A percentile compares a stretch with the other conserved stretches of the same genome.
These are phyloP conservation scores for Sebastes iracundus DNA, from an alignment of 2,797 vertebrate genomes.

Conservation along the genomic window DNA sequence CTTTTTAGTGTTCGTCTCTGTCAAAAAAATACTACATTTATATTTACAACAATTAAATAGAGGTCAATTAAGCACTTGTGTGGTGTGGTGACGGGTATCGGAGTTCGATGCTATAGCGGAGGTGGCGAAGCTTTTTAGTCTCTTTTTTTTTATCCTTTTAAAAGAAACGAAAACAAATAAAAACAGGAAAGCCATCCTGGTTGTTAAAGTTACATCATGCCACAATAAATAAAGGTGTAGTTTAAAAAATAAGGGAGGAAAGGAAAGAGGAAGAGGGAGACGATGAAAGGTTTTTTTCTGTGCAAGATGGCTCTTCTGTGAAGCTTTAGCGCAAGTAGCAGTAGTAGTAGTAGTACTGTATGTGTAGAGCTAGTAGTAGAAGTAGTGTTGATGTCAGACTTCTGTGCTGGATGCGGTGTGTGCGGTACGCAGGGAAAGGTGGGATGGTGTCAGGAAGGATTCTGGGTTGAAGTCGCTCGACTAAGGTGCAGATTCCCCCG, in stretches of 20 bases:
- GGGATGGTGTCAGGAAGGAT: slow-evolving; percentile 12
- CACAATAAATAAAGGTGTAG: slow-evolving; percentile 90
- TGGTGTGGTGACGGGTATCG: slow-evolving; percentile 75
- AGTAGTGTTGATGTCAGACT: slow-evolving; percentile 61
- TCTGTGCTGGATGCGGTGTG: slow-evolving; percentile 47
- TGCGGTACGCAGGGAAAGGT: slow-evolving; percentile 14
- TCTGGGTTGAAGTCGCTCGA: slow-evolving; percentile 1
- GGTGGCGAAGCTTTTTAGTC: slow-evolving; percentile 79
- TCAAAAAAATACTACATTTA: slow-evolving; percentile 88
- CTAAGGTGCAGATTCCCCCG: slow-evolving; percentile 1
- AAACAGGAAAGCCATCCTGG: slow-evolving; percentile 71
- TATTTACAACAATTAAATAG: slow-evolving; percentile 97
- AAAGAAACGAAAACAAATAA: slow-evolving; percentile 18
- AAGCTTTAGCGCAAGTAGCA: slow-evolving; percentile 75
- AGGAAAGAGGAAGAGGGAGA: background rate
- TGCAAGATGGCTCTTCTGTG: slow-evolving; percentile 74
- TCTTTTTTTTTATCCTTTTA: slow-evolving; percentile 28
- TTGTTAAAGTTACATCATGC: slow-evolving; percentile 79
- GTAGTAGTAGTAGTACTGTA: slow-evolving; percentile 61
- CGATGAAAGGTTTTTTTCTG: slow-evolving; percentile 43
- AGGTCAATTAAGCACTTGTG: slow-evolving; percentile 91
- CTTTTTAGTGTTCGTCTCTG: slow-evolving; percentile 84
- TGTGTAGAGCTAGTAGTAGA: slow-evolving; percentile 73
- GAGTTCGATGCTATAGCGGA: slow-evolving; percentile 69
- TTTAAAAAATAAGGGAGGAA: slow-evolving; percentile 40